Evolutionary conservation across 2,797 vertebrate species (phyloP), one percentile per base, ranked within the genome.

Genomic region (Cryptoblepharus egeriae): DNA sequence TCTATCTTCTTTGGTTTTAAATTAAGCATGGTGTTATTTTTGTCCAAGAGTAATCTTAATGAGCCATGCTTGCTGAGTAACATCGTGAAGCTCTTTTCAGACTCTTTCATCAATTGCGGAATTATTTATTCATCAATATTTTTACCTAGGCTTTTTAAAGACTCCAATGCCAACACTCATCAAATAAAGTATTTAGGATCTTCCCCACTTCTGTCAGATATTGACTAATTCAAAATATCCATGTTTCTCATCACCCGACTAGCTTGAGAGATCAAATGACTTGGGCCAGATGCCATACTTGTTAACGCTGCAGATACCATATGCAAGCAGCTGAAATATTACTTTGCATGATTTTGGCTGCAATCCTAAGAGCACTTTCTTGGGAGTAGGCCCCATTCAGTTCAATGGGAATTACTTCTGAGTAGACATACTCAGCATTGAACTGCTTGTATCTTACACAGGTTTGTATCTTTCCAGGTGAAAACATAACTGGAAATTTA

Each of bases 401-500:
- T n/a, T n/a, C n/a, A n/a, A n/a, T n/a, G n/a, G n/a, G n/a, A n/a
- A n/a, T n/a, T n/a, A n/a, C n/a, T n/a, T n/a, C n/a, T n/a, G n/a
- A n/a, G n/a, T n/a, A n/a, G n/a, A n/a, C n/a, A n/a, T n/a, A n/a
- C n/a, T n/a, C n/a, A n/a, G n/a, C n/a, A n/a, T n/a, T n/a, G n/a
- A n/a, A n/a, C n/a, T n/a, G n/a, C n/a, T n/a, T n/a, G n/a, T n/a
- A n/a, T n/a, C n/a, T n/a, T n/a, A n/a, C n/a, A n/a, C n/a, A n/a
- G n/a, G n/a, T n/a, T n/a, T 77, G 37, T n/a, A 55, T 75, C 71
- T 80, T 75, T n/a, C 87, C 88, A 90, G 58, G 45, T 74, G 69
- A 85, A 76, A 39, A 57, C 87, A 85, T 80, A 86, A 83, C 77
- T 80, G 39, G 84, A 60, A 80, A 91, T 90, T n/a, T 60, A 61